Conservation (phyloP, 2,113 vertebrate genomes). For the Burhinus oedicnemus region DNA sequence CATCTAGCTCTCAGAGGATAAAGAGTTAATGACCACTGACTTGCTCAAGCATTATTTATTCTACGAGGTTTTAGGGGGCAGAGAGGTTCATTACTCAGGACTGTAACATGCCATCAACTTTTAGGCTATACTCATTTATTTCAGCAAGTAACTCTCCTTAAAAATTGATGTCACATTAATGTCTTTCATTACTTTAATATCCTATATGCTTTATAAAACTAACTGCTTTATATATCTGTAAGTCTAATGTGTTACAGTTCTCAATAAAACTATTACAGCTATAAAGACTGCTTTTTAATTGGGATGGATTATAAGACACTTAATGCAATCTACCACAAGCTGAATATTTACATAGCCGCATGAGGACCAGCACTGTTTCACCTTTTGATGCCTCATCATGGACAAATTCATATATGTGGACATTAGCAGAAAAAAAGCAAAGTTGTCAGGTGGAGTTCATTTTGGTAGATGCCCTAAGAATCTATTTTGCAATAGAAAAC, state of each 20-base stretch:
- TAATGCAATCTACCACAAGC: not conserved
- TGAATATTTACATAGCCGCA: constrained; percentile 16
- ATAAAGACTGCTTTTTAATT: constrained; percentile 57
- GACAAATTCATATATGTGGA: rapidly evolving
- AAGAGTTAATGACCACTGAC: constrained; percentile 40
- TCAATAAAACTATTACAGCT: constrained; percentile 58
- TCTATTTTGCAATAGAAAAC: not conserved
- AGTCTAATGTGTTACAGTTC: constrained; percentile 37
- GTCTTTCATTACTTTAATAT: constrained; percentile 55
- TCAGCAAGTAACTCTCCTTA: constrained; percentile 54
- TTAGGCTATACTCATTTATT: constrained; percentile 54
- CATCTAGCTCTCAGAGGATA: not conserved
- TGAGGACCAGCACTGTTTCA: not conserved
- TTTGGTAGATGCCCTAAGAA: not conserved
- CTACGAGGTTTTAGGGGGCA: constrained; percentile 26
- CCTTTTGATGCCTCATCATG: not conserved
- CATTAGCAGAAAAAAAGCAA: not conserved
- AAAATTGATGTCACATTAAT: constrained; percentile 57
- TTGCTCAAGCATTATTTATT: constrained; percentile 46
- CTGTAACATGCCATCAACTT: constrained; percentile 49
- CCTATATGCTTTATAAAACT: constrained; percentile 62
- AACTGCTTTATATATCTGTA: constrained; percentile 52
- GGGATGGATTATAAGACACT: constrained; percentile 3
- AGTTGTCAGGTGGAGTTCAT: not conserved
- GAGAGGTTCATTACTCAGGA: constrained; percentile 37